Evolutionary conservation across 2,888 invertebrate genomes (phyloP).

Genomic region (Minunthozetes semirufus): DNA sequence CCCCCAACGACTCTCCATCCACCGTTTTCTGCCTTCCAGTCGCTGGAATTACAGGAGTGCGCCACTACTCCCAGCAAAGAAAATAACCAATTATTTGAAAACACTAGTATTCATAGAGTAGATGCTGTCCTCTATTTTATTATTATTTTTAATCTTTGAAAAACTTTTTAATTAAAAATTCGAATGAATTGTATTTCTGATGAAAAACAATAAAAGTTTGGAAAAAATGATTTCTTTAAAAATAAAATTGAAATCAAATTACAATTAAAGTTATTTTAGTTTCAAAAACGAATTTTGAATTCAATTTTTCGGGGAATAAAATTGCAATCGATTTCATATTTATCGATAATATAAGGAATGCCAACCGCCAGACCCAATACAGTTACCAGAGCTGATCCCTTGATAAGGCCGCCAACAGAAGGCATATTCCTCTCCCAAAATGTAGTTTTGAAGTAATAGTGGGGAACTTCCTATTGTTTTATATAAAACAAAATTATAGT

Average conservation of each 20-base stretch:
- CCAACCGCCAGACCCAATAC: neutral
- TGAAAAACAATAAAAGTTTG: no score
- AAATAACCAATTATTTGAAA: no score
- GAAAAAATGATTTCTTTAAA: no score
- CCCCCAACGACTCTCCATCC: conserved; percentile 89
- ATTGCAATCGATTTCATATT: neutral
- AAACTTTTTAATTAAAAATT: no score
- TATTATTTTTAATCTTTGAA: no score
- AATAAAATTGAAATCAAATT: no score
- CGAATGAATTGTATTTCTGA: no score
- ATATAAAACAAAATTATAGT: neutral
- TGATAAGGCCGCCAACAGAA: conserved; percentile 39
- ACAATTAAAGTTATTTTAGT: no score
- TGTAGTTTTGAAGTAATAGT: conserved; percentile 33
- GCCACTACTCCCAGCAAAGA: conserved; percentile 69
- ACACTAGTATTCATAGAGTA: no score
- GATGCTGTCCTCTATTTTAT: no score
- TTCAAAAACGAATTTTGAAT: neutral
- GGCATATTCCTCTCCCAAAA: conserved; percentile 39
- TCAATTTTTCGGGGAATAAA: neutral
- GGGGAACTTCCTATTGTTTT: conserved; percentile 36
- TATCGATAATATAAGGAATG: neutral
- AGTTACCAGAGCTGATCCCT: neutral
- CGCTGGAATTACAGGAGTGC: conserved; percentile 95
- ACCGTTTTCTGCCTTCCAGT: conserved; percentile 74